A percentile compares a stretch with the other conserved stretches of the same genome.
Evolutionary conservation across 1,140 invertebrate genomes (phyloP).

Genomic region (Papilio xuthus): DNA sequence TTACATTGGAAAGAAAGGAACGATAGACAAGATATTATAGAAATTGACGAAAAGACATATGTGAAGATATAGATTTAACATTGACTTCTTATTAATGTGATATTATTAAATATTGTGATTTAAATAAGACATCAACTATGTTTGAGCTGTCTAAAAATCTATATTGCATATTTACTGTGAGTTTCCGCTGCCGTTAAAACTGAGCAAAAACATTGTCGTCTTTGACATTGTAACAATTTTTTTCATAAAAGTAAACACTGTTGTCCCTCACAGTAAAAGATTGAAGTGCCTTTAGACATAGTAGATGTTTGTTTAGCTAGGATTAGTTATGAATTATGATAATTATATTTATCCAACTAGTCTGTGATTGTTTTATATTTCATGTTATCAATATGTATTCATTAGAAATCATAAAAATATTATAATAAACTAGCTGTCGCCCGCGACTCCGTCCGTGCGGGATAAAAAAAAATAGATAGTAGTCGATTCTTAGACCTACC

Average conservation of each 20-base stretch:
- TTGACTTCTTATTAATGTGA: slow-evolving; percentile 12
- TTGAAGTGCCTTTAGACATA: neutral
- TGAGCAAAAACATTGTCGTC: too few species aligned
- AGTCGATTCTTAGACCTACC: too few species aligned
- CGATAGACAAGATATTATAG: slow-evolving; percentile 93
- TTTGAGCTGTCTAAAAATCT: too few species aligned
- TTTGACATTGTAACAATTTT: neutral
- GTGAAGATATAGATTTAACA: slow-evolving; percentile 59
- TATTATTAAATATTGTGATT: neutral
- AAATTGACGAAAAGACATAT: slow-evolving; percentile 76
- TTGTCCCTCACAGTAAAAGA: neutral
- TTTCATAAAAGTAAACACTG: neutral
- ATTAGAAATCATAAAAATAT: neutral
- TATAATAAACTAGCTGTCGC: neutral
- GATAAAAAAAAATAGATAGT: too few species aligned
- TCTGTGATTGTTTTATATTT: slow-evolving; percentile 21
- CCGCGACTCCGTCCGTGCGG: too few species aligned
- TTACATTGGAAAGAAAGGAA: slow-evolving; percentile 98
- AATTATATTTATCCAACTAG: neutral
- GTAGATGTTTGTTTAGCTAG: neutral
- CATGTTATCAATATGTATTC: neutral
- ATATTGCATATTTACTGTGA: too few species aligned
- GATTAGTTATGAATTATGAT: neutral
- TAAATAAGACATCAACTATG: neutral
- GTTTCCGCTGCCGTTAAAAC: too few species aligned